Evolutionary conservation across 2,113 vertebrate species (phyloP).

Genomic region (Phrynosoma platyrhinos): DNA sequence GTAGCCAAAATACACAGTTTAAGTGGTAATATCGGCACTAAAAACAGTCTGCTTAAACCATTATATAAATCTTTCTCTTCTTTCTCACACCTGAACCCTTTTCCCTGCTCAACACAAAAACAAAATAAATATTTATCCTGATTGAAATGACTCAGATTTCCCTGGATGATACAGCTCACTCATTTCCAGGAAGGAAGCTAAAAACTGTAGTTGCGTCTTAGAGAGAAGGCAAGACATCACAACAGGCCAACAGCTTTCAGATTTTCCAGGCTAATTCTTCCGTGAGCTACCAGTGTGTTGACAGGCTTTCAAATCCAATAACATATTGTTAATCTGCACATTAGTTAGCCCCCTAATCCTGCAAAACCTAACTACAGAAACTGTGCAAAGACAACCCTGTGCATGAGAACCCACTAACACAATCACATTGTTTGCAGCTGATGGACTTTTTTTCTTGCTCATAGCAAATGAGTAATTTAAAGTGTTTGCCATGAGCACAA

Average conservation of each 20-base stretch:
- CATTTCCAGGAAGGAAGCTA: conserved; percentile 60
- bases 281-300: conserved; percentile 24
- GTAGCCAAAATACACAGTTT: conserved; percentile 41
- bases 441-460: neutral
- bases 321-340: conserved; percentile 21
- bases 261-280: conserved; percentile 47
- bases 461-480: neutral
- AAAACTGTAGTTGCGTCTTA: conserved; percentile 41
- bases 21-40: conserved; percentile 34
- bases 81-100: conserved; percentile 61
- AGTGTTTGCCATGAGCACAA: neutral
- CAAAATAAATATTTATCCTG: conserved; percentile 56
- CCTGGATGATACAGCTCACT: conserved; percentile 51
- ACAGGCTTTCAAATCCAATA: conserved; percentile 35
- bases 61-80: conserved; percentile 63
- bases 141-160: conserved; percentile 59
- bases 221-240: conserved; percentile 51
- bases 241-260: conserved; percentile 25
- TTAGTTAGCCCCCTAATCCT: neutral
- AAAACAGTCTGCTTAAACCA: conserved; percentile 58
- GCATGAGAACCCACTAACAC: neutral
- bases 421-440: neutral
- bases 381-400: neutral
- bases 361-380: conserved; percentile 2
- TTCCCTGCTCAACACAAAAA: conserved; percentile 58